These are phyloP conservation scores for Narcine bancroftii DNA, from an alignment of 2,113 vertebrate genomes.

Conservation along the genomic window DNA sequence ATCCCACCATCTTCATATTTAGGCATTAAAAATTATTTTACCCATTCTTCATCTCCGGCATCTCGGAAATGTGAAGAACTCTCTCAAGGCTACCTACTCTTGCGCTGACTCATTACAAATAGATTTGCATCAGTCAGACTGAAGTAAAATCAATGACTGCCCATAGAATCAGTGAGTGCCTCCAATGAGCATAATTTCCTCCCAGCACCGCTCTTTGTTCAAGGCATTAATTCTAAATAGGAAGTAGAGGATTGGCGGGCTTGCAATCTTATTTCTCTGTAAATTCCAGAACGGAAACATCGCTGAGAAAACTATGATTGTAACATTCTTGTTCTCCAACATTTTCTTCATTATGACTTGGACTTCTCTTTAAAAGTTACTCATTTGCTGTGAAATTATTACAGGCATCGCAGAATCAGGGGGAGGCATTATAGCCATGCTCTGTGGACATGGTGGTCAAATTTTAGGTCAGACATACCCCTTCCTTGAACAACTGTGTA, in stretches of 20 bases:
- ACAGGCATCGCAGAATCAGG: too few relatives aligned
- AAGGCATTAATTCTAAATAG: background rate
- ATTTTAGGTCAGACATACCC: background rate
- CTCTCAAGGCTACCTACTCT: background rate
- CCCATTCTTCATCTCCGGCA: background rate
- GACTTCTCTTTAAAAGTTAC: background rate
- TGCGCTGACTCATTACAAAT: background rate
- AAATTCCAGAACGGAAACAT: background rate
- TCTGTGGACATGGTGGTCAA: too few relatives aligned
- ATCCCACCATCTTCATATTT: background rate
- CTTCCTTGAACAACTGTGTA: background rate
- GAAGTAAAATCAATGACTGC: background rate
- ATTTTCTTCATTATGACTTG: background rate
- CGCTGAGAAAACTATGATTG: background rate
- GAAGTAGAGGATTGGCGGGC: background rate
- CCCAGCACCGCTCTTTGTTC: too few relatives aligned
- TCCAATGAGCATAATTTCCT: too few relatives aligned
- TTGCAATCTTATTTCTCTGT: background rate
- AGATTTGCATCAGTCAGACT: background rate
- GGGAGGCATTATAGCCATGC: too few relatives aligned
- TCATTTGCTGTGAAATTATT: background rate
- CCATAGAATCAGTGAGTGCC: background rate
- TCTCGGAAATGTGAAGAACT: background rate
- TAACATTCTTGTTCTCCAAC: background rate
- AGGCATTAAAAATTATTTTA: background rate